Evolutionary conservation across 2,113 vertebrate genomes (phyloP), one percentile per base, ranked within the genome.

Genomic region (Chunga burmeisteri): DNA sequence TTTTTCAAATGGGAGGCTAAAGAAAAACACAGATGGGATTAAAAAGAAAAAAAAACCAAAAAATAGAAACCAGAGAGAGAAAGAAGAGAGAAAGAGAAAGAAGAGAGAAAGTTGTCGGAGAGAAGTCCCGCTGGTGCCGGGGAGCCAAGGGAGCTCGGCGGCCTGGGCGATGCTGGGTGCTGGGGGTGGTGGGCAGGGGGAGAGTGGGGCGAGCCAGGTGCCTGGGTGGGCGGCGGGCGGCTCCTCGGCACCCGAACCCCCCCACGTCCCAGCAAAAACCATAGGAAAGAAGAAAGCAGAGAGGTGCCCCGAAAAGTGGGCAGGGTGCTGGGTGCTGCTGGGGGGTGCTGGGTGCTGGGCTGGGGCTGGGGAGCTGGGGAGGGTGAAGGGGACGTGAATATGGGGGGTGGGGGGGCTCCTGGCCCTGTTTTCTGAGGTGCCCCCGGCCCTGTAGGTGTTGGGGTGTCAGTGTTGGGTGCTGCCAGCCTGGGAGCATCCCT

Each of bases 11-110:
- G 98, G 98, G 97, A 98, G 97, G 98, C 98, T 98, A 98, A 98
- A 98, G 97, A 98, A 98, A 98, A 98, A 98, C 98, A 98, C 97
- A 98, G 98, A 98, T 88, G 97, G 97, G 97, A 97, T 98, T 98
- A 98, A 98, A 98, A 98, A 98, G 94, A 97, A 96, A 97, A 96
- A 95, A 72, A 94, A 81, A 96, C 65, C n/a, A 71, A 74, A 91
- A 88, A 81, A 87, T 68, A 93, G 94, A 92, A 95, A 94, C 94
- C 85, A 94, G 88, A 95, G 88, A 95, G 94, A 95, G 77, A 96
- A 79, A 96, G 79, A 70, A 72, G 50, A 72, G 68, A 50, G 32
- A 46, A 16, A 93, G 30, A 95, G 63, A 94, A 61, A 91, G 21
- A 84, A 27, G 93, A 97, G 83, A 97, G 93, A 93, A 92, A 96